Evolutionary conservation across 2,888 invertebrate genomes (phyloP), one percentile per base, ranked within the genome.

Genomic region (Folsomia candida): DNA sequence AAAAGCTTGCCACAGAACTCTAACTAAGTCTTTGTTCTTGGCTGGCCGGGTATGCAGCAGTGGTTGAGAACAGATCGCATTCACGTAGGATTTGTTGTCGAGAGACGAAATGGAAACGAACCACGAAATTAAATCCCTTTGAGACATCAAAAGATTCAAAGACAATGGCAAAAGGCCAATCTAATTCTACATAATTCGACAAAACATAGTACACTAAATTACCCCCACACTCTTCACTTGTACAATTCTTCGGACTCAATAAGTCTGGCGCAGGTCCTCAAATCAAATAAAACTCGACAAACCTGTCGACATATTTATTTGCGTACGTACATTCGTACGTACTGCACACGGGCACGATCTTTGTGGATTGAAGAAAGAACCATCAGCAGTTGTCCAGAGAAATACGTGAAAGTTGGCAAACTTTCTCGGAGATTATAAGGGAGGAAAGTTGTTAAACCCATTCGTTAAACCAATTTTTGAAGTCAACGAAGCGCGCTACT

Each of bases 121-220:
- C 37, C 37, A 37, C 14, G 37, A 37, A 37, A 37, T 37, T 37
- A 37, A 37, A 37, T 37, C 37, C 37, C 68, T 71, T 51, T 37
- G 22, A 18, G 71, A 68, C 28, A 58, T 27, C 58, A 29, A 63
- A 25, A 22, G 51, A 51, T 25, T 37, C 37, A 4, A 37, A 37
- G 37, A 37, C 37, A 37, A 37, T 37, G 63, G 20, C 9, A 20
- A n/a, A 63, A 29, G 22, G 47, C 22, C n/a, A 14, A 54, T 6
- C 18, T 37, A 37, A 37, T 37, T 37, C 37, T 14, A 37, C 37
- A 14, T 37, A 37, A 37, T 37, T 37, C 37, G 14, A 37, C 37
- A 37, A 37, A n/a, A n/a, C n/a, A n/a, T 37, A 4, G 37, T 4
- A 37, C 37, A 37, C 37, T 9, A 37, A 37, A 37, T 37, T 37